Evolutionary conservation across 2,888 invertebrate genomes (phyloP).

Genomic region (Cenopis cana): DNA sequence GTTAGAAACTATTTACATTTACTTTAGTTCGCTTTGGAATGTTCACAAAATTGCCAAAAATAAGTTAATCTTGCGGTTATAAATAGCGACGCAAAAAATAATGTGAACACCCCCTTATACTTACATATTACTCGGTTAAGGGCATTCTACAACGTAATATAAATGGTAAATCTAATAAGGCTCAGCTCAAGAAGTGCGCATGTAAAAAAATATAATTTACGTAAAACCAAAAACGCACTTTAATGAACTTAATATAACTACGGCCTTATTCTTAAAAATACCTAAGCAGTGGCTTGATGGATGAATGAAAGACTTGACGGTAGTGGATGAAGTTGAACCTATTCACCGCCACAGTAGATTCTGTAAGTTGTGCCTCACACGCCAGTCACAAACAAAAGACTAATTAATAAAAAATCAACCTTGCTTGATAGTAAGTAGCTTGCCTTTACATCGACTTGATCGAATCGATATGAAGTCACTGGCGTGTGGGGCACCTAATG

Average conservation of each 20-base stretch:
- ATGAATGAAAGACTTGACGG: neutral
- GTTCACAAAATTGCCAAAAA: slow-evolving; percentile 36
- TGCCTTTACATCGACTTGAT: too few relatives aligned
- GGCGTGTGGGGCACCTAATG: too few relatives aligned
- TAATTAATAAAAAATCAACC: too few relatives aligned
- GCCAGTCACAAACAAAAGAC: too few relatives aligned
- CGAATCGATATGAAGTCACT: too few relatives aligned
- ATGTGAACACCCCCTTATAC: slow-evolving; percentile 40
- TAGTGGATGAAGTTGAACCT: too few relatives aligned
- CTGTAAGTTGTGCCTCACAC: too few relatives aligned
- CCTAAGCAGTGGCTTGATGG: neutral
- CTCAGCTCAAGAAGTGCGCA: slow-evolving; percentile 38
- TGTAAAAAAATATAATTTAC: slow-evolving; percentile 33
- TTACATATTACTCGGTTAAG: slow-evolving; percentile 36
- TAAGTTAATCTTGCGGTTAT: slow-evolving; percentile 2
- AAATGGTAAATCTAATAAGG: slow-evolving; percentile 20
- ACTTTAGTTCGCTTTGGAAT: slow-evolving; percentile 38
- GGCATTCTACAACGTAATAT: slow-evolving; percentile 37
- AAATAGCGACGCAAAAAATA: slow-evolving; percentile 15
- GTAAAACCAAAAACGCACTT: slow-evolving; percentile 33
- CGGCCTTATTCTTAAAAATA: slow-evolving; percentile 12
- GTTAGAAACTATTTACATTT: slow-evolving; percentile 40
- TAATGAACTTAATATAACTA: slow-evolving; percentile 28
- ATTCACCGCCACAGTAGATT: too few relatives aligned
- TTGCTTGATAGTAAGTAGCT: too few relatives aligned